Evolutionary conservation across 30 jellyfish, hydroid and myxozoan species (phyloP).

Genomic region (Turritopsis dohrnii): DNA sequence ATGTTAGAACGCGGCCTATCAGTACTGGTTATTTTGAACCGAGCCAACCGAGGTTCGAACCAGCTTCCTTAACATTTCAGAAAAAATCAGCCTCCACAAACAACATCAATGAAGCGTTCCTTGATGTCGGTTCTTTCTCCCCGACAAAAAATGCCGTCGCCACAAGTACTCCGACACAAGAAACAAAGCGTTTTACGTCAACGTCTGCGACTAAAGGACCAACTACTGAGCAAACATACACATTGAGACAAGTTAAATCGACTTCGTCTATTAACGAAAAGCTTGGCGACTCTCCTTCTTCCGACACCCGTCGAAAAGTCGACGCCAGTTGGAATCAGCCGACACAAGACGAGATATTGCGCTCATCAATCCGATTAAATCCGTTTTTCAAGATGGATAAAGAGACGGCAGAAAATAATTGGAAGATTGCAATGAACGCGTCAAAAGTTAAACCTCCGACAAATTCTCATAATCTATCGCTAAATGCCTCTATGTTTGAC

Average conservation of each 20-base stretch:
- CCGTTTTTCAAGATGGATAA: constrained; percentile 29
- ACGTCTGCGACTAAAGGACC: background rate
- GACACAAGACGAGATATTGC: background rate
- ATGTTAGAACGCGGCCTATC: constrained; percentile 16
- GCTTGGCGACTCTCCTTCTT: too few species aligned
- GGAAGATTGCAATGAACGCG: background rate
- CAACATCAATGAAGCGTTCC: constrained; percentile 8
- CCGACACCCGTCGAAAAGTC: background rate
- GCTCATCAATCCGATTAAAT: constrained; percentile 17
- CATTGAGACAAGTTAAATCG: background rate
- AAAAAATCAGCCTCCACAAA: constrained; percentile 25
- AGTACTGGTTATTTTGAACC: constrained; percentile 5
- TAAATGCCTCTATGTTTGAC: constrained; percentile 19
- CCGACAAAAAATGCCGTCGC: constrained; percentile 28
- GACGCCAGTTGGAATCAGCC: constrained; percentile 29
- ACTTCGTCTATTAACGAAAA: background rate
- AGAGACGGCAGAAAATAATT: background rate
- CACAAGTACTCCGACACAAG: constrained; percentile 34
- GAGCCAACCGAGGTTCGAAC: background rate
- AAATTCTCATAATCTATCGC: background rate
- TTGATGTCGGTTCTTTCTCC: constrained; percentile 13
- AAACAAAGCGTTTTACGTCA: background rate
- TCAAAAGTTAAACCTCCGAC: background rate
- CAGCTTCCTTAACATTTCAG: background rate
- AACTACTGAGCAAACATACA: background rate